A percentile compares a stretch with the other conserved stretches of the same genome.
Conservation (phyloP, 37 sponge, comb jelly and placozoan species). For the Agelas oroides region DNA sequence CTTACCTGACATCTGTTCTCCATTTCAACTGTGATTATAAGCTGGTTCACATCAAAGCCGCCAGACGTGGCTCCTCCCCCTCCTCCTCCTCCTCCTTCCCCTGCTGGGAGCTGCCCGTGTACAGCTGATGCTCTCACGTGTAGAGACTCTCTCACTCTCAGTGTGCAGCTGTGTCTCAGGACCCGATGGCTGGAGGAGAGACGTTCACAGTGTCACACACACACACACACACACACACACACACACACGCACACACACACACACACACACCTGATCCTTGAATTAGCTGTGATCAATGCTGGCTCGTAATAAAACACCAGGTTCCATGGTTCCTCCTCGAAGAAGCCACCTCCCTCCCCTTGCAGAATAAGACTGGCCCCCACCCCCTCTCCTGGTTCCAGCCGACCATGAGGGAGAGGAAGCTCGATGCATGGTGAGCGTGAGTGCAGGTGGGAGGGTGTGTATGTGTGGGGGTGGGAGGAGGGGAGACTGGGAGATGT, state of each 20-base stretch:
- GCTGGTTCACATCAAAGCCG: slow-evolving; percentile 58
- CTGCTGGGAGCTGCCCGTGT: slow-evolving; percentile 20
- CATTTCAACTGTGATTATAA: slow-evolving; percentile 60
- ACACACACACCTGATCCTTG: slow-evolving; percentile 42
- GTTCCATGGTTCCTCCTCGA: slow-evolving; percentile 35
- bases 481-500: slow-evolving; percentile 6
- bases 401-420: slow-evolving; percentile 42
- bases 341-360: neutral
- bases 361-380: slow-evolving; percentile 18
- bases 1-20: slow-evolving; percentile 52
- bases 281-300: slow-evolving; percentile 35
- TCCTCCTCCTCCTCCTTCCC: no score
- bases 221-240: neutral
- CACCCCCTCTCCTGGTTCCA: slow-evolving; percentile 58
- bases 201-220: no score
- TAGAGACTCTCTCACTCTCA: slow-evolving; percentile 43
- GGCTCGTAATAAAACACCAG: slow-evolving; percentile 58
- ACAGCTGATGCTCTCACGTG: slow-evolving; percentile 34
- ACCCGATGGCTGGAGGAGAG: slow-evolving; percentile 45
- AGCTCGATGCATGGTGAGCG: slow-evolving; percentile 41
- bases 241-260: no score
- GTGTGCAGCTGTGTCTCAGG: slow-evolving; percentile 30
- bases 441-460: slow-evolving; percentile 17
- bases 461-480: neutral
- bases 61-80: neutral